A percentile compares a stretch with the other conserved stretches of the same genome.
Conservation (phyloP, 2,113 vertebrate species). For the Chrysemys picta region DNA sequence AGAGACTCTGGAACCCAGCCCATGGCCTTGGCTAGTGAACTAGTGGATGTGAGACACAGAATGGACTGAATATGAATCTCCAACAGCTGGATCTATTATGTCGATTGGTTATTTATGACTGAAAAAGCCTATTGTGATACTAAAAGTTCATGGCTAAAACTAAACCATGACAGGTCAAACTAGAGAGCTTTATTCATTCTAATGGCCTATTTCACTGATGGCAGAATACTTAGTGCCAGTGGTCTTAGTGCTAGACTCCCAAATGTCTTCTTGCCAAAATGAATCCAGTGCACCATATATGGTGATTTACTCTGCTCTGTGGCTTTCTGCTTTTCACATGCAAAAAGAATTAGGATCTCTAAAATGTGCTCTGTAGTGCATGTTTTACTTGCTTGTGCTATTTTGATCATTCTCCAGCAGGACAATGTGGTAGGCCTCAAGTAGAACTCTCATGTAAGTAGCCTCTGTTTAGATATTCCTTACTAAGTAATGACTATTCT, state of each 20-base stretch:
- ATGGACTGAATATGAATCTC: background rate
- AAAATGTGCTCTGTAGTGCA: background rate
- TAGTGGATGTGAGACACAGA: background rate
- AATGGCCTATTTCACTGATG: background rate
- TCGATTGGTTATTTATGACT: background rate
- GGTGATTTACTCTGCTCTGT: background rate
- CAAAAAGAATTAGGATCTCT: background rate
- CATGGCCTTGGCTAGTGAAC: background rate
- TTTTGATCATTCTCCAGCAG: conserved; percentile 67
- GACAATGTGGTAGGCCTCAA: conserved; percentile 56
- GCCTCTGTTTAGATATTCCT: background rate
- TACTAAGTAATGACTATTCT: background rate
- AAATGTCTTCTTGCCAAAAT: background rate
- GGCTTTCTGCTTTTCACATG: background rate
- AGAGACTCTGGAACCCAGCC: background rate
- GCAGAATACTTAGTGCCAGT: background rate
- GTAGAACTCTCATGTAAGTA: background rate
- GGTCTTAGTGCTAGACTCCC: rapidly evolving
- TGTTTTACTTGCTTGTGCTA: background rate
- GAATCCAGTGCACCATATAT: background rate
- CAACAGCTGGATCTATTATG: background rate
- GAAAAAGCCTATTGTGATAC: background rate
- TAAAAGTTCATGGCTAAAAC: background rate
- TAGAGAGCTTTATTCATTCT: rapidly evolving
- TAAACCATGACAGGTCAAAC: background rate